phyloP scores from a whole-genome alignment of 1,140 invertebrate species.

The Holotrichia oblita region DNA sequence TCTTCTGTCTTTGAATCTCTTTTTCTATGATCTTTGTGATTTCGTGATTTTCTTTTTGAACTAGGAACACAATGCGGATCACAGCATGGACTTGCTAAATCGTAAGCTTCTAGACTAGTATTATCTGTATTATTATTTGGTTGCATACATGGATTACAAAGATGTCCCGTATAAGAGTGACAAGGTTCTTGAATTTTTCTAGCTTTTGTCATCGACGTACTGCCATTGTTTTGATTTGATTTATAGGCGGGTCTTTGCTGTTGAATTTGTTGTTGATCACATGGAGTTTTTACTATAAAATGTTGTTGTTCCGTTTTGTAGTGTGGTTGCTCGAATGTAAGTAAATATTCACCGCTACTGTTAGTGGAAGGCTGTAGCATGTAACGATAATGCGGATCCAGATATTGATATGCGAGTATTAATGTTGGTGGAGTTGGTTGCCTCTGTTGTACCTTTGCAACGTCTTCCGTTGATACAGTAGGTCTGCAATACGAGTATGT shows the following conservation, averaged over 20 bases:
- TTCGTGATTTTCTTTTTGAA: slow-evolving; percentile 69
- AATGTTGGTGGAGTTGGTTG: slow-evolving; percentile 66
- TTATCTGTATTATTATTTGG: slow-evolving; percentile 72
- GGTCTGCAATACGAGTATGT: slow-evolving; percentile 68
- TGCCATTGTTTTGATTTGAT: slow-evolving; percentile 63
- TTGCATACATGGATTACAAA: slow-evolving; percentile 80
- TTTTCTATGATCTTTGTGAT: slow-evolving; percentile 69
- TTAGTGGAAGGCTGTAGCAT: slow-evolving; percentile 69
- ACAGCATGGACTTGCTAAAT: slow-evolving; percentile 83
- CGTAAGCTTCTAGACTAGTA: slow-evolving; percentile 82
- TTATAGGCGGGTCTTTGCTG: slow-evolving; percentile 47
- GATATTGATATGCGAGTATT: slow-evolving; percentile 74
- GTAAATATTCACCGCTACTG: slow-evolving; percentile 72
- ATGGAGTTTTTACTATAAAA: slow-evolving; percentile 70
- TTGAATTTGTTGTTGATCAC: slow-evolving; percentile 61
- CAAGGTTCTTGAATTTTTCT: slow-evolving; percentile 55
- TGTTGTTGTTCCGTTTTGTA: slow-evolving; percentile 69
- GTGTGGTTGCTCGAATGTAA: slow-evolving; percentile 71
- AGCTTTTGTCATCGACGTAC: slow-evolving; percentile 56
- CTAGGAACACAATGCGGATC: slow-evolving; percentile 84
- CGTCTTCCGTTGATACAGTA: slow-evolving; percentile 76
- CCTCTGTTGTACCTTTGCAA: slow-evolving; percentile 67
- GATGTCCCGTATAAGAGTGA: slow-evolving; percentile 63
- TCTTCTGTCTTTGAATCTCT: slow-evolving; percentile 68
- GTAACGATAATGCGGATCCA: slow-evolving; percentile 74